These are phyloP conservation scores for Antigone vipio DNA, from an alignment of 2,113 vertebrate genomes.

Conservation along the genomic window DNA sequence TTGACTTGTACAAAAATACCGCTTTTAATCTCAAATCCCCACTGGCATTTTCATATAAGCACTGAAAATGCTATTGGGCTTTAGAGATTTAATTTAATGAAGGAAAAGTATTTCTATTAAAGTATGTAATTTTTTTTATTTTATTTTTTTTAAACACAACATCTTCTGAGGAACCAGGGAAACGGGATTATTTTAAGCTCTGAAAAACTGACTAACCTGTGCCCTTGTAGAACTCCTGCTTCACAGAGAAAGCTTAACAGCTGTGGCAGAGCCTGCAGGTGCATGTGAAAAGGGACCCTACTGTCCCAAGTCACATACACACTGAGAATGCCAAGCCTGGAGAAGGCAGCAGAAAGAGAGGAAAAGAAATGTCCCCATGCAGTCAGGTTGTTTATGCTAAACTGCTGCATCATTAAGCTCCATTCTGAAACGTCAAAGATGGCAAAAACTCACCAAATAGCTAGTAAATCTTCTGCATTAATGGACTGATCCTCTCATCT, in stretches of 20 bases:
- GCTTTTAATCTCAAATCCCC: constrained; percentile 84
- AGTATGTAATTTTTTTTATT: constrained; percentile 58
- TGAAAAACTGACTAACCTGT: constrained; percentile 57
- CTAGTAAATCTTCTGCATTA: constrained; percentile 59
- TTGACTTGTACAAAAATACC: constrained; percentile 81
- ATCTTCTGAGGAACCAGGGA: constrained; percentile 66
- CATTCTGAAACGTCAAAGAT: constrained; percentile 48
- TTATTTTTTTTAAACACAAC: constrained; percentile 43
- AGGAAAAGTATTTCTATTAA: constrained; percentile 84
- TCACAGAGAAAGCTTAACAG: constrained; percentile 50
- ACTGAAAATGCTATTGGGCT: constrained; percentile 82
- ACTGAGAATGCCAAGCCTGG: background rate
- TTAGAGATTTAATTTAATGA: constrained; percentile 85
- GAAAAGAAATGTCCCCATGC: background rate
- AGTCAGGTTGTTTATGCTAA: constrained; percentile 26
- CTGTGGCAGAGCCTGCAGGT: constrained; percentile 28
- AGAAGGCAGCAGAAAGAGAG: background rate
- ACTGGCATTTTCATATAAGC: constrained; percentile 82
- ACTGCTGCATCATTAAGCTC: constrained; percentile 51
- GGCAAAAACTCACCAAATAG: constrained; percentile 34
- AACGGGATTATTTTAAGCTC: constrained; percentile 61
- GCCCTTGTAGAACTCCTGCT: constrained; percentile 20
- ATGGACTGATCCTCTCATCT: constrained; percentile 29
- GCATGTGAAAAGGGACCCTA: constrained; percentile 16
- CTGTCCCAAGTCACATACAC: background rate